Base-by-base conservation (phyloP, 2,797 vertebrate species). In the Mormyrops attenuatus region DNA sequence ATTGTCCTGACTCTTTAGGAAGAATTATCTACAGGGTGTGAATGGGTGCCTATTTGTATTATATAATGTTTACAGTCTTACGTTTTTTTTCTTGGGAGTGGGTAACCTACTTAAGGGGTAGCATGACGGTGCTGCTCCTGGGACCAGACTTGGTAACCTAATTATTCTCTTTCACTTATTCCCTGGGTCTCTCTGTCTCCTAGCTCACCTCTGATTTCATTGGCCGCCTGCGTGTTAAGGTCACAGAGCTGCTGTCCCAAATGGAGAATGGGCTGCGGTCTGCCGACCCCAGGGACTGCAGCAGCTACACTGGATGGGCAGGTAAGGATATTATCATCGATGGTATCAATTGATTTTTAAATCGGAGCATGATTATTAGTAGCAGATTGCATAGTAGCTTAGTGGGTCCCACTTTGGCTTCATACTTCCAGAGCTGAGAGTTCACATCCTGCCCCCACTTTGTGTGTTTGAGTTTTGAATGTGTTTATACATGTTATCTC, bases 251-350 rank as follows among this genome's bases (percentile, higher is more conserved):
- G n/a, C 93, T 99, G 38, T 96, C 97, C 26, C 94, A 96, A 60
- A 96, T 99, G 98, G 98, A 99, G 88, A 95, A 95, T 20, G 98
- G 98, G 30, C 94, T 99, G 6, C 96, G 94, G 93, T 97, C 96
- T 0, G 97, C 97, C 0, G 97, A 99, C 93, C 96, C 96, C 0
- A 95, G 95, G 26, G 97, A 99, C 90, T 97, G 97, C 93, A 98
- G 96, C 0, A 80, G 90, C 0, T 99, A 99, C 94, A 99, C 98
- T 0, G 98, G 98, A 92, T 99, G 97, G 97, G 91, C 98, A 97
- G 98, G 98, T 98, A 95, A 90, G 91, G 89, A 53, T 11, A 44
- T 6, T 26, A 17, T 4, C n/a, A 52, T 85, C n/a, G 2, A 3
- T 47, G 38, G 5, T 41, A 80, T 44, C 13, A 41, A 5, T 15